These are phyloP conservation scores for Brachypalpus laphriformis DNA, from an alignment of 2,888 invertebrate genomes.

Conservation along the genomic window DNA sequence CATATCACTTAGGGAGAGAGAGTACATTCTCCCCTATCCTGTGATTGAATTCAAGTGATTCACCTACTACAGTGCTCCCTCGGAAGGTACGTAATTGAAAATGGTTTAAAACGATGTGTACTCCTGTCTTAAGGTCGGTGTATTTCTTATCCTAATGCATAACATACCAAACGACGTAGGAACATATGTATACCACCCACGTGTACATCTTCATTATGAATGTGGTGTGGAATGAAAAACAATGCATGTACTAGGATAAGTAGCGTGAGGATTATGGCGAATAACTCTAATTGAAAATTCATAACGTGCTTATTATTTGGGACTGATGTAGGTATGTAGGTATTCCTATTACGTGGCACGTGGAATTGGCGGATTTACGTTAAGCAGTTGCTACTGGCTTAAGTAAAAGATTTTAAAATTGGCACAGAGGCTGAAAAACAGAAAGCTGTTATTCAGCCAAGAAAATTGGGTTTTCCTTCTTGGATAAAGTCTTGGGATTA, in stretches of 20 bases:
- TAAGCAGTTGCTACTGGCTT: constrained; percentile 20
- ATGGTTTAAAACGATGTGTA: background rate
- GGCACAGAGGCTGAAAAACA: background rate
- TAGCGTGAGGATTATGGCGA: constrained; percentile 29
- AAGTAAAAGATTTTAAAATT: background rate
- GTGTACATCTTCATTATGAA: constrained; percentile 3
- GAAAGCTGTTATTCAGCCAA: background rate
- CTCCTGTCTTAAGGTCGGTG: background rate
- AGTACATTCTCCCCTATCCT: background rate
- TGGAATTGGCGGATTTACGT: constrained; percentile 7
- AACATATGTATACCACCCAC: background rate
- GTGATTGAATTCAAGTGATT: background rate
- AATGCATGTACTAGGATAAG: constrained; percentile 8
- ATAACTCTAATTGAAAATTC: constrained; percentile 50
- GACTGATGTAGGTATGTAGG: background rate
- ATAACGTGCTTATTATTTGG: constrained; percentile 27
- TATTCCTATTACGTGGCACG: background rate
- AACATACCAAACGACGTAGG: constrained; percentile 10
- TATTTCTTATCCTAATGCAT: constrained; percentile 43
- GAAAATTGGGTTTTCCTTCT: background rate
- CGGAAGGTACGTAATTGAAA: background rate
- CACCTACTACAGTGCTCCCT: background rate
- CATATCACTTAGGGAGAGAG: background rate
- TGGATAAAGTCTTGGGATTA: background rate
- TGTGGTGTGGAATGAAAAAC: background rate